Evolutionary conservation across 2,888 invertebrate genomes (phyloP), one percentile per base, ranked within the genome.

Genomic region (Anarsia innoxiella): DNA sequence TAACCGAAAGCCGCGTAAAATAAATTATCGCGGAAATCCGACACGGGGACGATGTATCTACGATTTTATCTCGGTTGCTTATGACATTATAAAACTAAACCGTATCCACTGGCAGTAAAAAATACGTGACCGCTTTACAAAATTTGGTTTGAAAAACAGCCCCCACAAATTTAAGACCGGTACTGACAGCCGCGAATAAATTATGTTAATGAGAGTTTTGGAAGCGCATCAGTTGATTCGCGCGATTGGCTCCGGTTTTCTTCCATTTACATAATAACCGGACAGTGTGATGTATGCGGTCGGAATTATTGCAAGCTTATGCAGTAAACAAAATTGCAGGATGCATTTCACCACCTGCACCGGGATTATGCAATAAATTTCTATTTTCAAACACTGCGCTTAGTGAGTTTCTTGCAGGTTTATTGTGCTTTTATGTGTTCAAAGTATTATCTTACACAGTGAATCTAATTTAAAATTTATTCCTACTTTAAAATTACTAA

Each of bases 121-220:
- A 79, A 74, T 79, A 83, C 82, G 83, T 82, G 83, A 83, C 70
- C 71, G 69, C 60, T 70, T 75, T 82, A 60, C 72, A 66, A 60
- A 70, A 77, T 76, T 72, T 68, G 54, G 71, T 63, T 25, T 75
- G 70, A 78, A 80, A 79, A 73, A 73, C 73, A 66, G 63, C 71
- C 71, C 63, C 66, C 72, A 72, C 75, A 76, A 79, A 78, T 82
- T 80, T 79, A 73, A 76, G 74, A 65, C 66, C 75, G 69, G 70
- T 50, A 74, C 78, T 82, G 83, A 82, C 80, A 77, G 78, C 62
- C 58, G 53, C 69, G 79, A 76, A 82, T 83, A 83, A 79, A 80
- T 84, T 83, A 83, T 82, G 80, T 49, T 80, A 84, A 83, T 79
- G 78, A 79, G 74, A 65, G 68, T 66, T 79, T 78, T 71, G 67